Conservation (phyloP, 2,888 invertebrate species). For the Colostygia pectinataria region DNA sequence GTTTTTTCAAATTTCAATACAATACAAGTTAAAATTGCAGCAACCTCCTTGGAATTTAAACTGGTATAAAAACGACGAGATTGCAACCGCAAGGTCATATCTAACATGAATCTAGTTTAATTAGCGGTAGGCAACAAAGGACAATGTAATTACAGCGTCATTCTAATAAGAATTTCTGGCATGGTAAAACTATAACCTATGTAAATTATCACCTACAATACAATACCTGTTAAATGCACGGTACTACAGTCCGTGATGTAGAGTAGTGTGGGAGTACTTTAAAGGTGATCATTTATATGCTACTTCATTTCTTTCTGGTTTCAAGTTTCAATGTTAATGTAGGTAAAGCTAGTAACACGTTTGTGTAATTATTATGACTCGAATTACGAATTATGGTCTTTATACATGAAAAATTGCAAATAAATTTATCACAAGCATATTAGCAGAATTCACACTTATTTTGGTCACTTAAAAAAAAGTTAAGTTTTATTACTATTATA, state of each 20-base stretch:
- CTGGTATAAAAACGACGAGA: constrained; percentile 1
- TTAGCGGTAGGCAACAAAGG: constrained; percentile 20
- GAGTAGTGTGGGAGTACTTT: not conserved
- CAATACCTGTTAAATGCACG: not conserved
- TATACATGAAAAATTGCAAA: too few relatives aligned
- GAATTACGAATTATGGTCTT: not conserved
- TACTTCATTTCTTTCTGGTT: constrained; percentile 5
- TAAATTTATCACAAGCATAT: too few relatives aligned
- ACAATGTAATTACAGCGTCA: constrained; percentile 19
- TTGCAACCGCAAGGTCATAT: constrained; percentile 15
- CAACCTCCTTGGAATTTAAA: constrained; percentile 1
- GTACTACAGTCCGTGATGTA: not conserved
- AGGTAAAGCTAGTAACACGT: constrained; percentile 4
- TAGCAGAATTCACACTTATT: too few relatives aligned
- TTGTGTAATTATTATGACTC: constrained; percentile 1
- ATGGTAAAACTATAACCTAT: constrained; percentile 1
- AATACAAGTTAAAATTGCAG: not conserved
- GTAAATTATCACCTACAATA: not conserved
- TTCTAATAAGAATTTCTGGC: not conserved
- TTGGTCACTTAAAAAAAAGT: too few relatives aligned
- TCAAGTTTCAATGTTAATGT: constrained; percentile 13
- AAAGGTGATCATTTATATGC: constrained; percentile 6
- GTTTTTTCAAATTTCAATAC: not conserved
- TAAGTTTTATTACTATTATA: too few relatives aligned
- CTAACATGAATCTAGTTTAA: constrained; percentile 18